phyloP scores from a whole-genome alignment of 1,140 invertebrate genomes.

The Brachystomella parvula region DNA sequence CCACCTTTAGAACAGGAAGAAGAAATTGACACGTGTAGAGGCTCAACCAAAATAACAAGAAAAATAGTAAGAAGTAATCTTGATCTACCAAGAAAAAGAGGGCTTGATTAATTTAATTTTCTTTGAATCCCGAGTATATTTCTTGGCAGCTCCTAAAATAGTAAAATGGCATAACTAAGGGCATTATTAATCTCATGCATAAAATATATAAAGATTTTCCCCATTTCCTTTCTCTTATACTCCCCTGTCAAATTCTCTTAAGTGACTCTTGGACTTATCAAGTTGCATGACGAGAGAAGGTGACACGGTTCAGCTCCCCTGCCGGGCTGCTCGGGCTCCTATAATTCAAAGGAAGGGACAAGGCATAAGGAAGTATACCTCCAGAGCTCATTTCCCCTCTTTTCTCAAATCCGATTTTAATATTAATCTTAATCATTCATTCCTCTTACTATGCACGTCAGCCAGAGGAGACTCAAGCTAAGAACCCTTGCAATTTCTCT shows the following conservation, averaged over 20 bases:
- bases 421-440: not conserved
- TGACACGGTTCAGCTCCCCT: not conserved
- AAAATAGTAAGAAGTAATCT: too few relatives aligned
- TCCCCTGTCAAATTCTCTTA: not conserved
- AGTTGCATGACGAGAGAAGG: not conserved
- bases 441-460: not conserved
- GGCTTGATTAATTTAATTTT: not conserved
- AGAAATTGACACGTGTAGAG: not conserved
- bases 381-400: not conserved
- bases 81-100: not conserved
- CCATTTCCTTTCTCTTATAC: not conserved
- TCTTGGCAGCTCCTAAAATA: not conserved
- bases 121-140: not conserved
- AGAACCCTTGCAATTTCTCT: too few relatives aligned
- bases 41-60: not conserved
- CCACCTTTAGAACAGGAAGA: too few relatives aligned
- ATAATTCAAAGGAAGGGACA: too few relatives aligned
- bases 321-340: too few relatives aligned
- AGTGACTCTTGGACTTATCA: not conserved
- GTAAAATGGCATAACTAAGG: too few relatives aligned
- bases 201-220: not conserved
- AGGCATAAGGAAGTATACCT: too few relatives aligned
- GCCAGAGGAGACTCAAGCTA: too few relatives aligned
- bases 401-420: not conserved
- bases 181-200: not conserved